Evolutionary conservation across 1,140 invertebrate genomes (phyloP).

Genomic region (Hylaeus volcanicus): DNA sequence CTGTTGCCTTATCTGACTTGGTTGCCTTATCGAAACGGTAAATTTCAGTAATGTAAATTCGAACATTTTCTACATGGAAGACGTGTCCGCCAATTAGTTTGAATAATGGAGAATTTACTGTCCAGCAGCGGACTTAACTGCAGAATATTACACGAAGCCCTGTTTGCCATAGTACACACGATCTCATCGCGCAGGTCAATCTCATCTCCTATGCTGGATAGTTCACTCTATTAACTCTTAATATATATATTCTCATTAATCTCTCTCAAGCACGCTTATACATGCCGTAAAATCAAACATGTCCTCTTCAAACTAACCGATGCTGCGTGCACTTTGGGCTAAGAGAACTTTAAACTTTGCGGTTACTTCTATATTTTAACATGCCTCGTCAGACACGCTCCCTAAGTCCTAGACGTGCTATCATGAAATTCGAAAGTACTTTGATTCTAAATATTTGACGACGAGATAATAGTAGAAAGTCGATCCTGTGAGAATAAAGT

Average conservation of each 20-base stretch:
- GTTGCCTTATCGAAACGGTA: too few species aligned
- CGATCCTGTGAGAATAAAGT: too few species aligned
- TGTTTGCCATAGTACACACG: not conserved
- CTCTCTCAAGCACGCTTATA: not conserved
- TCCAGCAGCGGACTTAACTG: not conserved
- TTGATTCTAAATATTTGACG: too few species aligned
- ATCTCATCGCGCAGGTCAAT: not conserved
- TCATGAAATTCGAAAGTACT: not conserved
- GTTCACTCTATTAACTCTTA: too few species aligned
- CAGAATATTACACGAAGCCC: not conserved
- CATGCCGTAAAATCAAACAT: not conserved
- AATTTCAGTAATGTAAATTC: too few species aligned
- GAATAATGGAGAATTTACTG: too few species aligned
- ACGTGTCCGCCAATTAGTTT: too few species aligned
- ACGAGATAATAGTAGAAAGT: too few species aligned
- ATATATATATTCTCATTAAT: not conserved
- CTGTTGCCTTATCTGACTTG: too few species aligned
- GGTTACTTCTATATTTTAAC: not conserved
- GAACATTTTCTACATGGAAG: too few species aligned
- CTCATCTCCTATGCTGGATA: not conserved
- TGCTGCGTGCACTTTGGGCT: not conserved
- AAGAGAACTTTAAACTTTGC: not conserved
- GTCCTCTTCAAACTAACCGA: conserved; percentile 7
- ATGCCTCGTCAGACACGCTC: too few species aligned
- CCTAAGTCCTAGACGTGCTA: not conserved